These are phyloP conservation scores for Sabellastarte sp. DNA, from an alignment of 2,888 invertebrate species.

Conservation along the genomic window DNA sequence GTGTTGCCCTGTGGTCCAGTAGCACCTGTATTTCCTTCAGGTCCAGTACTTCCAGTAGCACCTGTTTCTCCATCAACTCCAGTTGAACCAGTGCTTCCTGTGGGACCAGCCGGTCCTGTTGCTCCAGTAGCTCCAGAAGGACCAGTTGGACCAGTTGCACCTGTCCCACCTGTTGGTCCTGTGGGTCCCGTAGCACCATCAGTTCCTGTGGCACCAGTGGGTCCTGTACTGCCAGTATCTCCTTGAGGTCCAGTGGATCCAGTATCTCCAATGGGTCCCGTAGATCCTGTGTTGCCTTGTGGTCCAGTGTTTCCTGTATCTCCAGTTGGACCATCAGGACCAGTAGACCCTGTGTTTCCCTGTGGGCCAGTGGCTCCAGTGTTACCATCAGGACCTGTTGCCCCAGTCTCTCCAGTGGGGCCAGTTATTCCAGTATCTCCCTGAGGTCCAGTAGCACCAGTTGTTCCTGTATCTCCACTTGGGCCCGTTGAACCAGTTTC, in stretches of 20 bases:
- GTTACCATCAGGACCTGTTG: conserved; percentile 11
- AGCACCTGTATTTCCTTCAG: conserved; percentile 12
- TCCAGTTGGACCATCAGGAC: conserved; percentile 14
- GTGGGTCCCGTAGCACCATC: conserved; percentile 13
- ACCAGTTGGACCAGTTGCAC: conserved; percentile 16
- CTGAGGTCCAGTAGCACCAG: conserved; percentile 12
- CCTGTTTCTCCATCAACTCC: conserved; percentile 20
- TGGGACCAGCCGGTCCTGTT: conserved; percentile 15
- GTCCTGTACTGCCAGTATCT: conserved; percentile 17
- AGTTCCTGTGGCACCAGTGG: conserved; percentile 11
- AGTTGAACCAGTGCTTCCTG: conserved; percentile 15
- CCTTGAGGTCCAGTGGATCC: conserved; percentile 19
- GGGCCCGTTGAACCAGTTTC: conserved; percentile 16
- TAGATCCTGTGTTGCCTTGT: conserved; percentile 9
- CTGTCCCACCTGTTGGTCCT: conserved; percentile 12
- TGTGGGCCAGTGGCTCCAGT: conserved; percentile 16
- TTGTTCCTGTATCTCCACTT: conserved; percentile 10
- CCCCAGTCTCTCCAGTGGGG: conserved; percentile 16
- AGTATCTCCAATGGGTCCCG: conserved; percentile 13
- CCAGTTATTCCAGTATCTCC: conserved; percentile 17
- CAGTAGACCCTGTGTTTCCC: conserved; percentile 14
- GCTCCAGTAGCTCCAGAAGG: conserved; percentile 18
- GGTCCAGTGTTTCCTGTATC: conserved; percentile 11
- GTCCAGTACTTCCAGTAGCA: conserved; percentile 12
- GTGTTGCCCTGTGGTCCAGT: conserved; percentile 15